Conservation (phyloP, 2,113 vertebrate species). For the Cavia aperea region DNA sequence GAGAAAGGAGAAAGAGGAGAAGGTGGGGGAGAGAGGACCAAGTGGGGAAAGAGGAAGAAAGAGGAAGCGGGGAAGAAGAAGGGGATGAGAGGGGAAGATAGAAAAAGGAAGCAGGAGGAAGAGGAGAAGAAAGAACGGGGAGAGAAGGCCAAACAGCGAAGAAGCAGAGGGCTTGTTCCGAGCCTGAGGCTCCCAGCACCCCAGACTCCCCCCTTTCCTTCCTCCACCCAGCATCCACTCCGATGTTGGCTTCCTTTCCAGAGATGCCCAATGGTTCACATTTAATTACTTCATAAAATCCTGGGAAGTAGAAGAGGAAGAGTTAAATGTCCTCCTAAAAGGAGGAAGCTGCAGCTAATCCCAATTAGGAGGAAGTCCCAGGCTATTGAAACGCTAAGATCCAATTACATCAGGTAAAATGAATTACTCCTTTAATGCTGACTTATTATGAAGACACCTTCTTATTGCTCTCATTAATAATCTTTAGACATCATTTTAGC, state of each 20-base stretch:
- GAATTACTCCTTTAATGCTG: constrained; percentile 90
- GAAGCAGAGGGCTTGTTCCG: no score
- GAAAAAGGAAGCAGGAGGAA: no score
- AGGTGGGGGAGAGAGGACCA: accelerated
- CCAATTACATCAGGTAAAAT: constrained; percentile 88
- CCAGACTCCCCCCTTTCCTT: neutral
- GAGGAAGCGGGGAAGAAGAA: accelerated
- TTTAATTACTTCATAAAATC: constrained; percentile 81
- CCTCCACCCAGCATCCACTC: constrained; percentile 59
- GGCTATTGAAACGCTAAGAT: constrained; percentile 84
- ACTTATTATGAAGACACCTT: constrained; percentile 90
- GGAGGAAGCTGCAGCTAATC: constrained; percentile 79
- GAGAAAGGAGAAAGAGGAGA: no score
- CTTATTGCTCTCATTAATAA: constrained; percentile 98
- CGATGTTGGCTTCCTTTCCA: constrained; percentile 74
- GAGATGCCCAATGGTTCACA: constrained; percentile 68
- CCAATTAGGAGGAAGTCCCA: constrained; percentile 85
- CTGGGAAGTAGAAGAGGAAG: constrained; percentile 75
- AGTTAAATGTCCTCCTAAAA: constrained; percentile 80
- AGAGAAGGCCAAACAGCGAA: neutral
- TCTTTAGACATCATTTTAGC: constrained; percentile 88
- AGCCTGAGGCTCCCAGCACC: accelerated
- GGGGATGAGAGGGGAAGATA: accelerated
- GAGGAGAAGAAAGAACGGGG: accelerated
- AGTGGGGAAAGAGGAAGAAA: accelerated